Percentiles rank a stretch among this genome's conserved stretches.
Conservation (phyloP, 2,888 invertebrate species). For the Cyaniris semiargus region DNA sequence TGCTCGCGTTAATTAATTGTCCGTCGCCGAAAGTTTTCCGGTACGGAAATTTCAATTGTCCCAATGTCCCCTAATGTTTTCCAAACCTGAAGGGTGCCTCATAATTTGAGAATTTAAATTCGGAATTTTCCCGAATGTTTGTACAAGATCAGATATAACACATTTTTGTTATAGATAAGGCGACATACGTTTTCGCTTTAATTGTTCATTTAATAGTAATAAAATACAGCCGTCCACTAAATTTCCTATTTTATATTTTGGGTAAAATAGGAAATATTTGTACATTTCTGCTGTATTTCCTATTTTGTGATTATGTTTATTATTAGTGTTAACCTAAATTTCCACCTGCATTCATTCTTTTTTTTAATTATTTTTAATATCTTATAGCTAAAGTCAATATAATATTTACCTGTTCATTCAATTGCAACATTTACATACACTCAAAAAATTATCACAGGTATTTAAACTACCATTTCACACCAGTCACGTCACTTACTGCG, state of each 20-base stretch:
- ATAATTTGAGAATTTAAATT: slow-evolving; percentile 23
- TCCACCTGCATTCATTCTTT: no score
- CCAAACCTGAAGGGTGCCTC: slow-evolving; percentile 6
- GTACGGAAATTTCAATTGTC: slow-evolving; percentile 36
- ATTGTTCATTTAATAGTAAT: no score
- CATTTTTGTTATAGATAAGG: background rate
- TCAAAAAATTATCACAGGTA: background rate
- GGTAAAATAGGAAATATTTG: no score
- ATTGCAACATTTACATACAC: no score
- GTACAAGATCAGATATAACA: background rate
- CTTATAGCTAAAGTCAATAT: no score
- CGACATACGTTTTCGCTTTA: background rate
- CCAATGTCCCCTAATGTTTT: slow-evolving; percentile 30
- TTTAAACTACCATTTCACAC: slow-evolving; percentile 28
- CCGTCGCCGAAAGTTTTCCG: slow-evolving; percentile 44
- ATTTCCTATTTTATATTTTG: no score
- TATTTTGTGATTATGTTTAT: no score
- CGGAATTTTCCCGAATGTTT: slow-evolving; percentile 4
- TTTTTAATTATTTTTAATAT: no score
- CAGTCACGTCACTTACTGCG: slow-evolving; percentile 33
- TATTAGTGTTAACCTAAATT: no score
- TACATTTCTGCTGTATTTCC: no score
- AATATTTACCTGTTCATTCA: no score
- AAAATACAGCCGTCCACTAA: no score
- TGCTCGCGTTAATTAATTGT: slow-evolving; percentile 52